phyloP scores from a whole-genome alignment of 2,888 invertebrate genomes.

The Caenorhabditis sp. region DNA sequence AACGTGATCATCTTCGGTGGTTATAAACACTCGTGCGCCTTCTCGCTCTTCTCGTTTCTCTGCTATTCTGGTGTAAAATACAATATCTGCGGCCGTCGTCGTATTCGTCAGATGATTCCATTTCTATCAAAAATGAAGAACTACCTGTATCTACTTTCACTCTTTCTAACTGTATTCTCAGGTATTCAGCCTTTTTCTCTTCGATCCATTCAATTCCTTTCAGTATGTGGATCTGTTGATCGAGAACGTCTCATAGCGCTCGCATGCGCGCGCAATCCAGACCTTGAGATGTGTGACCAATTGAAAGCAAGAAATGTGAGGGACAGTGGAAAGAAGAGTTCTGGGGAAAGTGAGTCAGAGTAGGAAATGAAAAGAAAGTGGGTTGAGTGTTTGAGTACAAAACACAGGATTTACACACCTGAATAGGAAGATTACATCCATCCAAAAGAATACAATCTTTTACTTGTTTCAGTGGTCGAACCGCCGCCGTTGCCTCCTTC shows the following conservation, averaged over 20 bases:
- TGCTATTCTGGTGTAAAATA: constrained; percentile 42
- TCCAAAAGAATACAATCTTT: background rate
- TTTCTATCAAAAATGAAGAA: constrained; percentile 10
- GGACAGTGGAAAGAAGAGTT: constrained; percentile 8
- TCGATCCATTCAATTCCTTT: background rate
- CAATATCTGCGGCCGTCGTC: constrained; percentile 8
- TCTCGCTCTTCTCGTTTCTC: constrained; percentile 22
- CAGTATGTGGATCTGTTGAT: constrained; percentile 20
- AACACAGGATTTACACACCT: background rate
- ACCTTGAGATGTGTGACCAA: constrained; percentile 37
- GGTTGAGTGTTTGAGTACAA: background rate
- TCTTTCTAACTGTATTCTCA: background rate
- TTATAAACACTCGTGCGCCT: constrained; percentile 12
- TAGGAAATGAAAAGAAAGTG: no score
- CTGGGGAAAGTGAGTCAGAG: constrained; percentile 14
- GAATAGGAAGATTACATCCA: background rate
- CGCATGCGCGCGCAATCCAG: constrained; percentile 45
- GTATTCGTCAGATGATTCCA: background rate
- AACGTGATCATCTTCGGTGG: constrained; percentile 37
- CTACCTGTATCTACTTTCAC: constrained; percentile 3
- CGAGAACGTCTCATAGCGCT: constrained; percentile 31
- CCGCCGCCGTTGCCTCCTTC: constrained; percentile 48
- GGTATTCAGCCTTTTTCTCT: background rate
- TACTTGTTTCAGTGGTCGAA: constrained; percentile 46
- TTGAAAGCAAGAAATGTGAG: constrained; percentile 24